Base-by-base conservation (phyloP, 2,113 vertebrate genomes). In the Origma solitaria region DNA sequence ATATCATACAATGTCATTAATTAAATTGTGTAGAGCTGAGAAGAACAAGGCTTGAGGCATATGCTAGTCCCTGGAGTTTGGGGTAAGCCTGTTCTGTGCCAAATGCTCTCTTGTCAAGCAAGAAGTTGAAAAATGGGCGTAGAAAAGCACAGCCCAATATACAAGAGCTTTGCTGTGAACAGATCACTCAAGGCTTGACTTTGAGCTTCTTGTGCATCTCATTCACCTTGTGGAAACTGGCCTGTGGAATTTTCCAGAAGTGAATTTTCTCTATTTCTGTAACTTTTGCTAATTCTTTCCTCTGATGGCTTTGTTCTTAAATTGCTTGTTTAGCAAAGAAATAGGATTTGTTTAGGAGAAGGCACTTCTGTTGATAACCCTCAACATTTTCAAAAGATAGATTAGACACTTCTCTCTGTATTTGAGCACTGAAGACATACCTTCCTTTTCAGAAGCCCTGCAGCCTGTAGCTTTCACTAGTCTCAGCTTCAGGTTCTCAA, bases 181-280 rank as follows among this genome's bases (percentile, higher is more conserved):
- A 51, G n/a, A 25, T 4, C 3, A 1, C 84, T 81, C 60, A 69
- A 42, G n/a, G 21, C 33, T 87, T 87, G 25, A 8, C 61, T 58
- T 54, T 33, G 28, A 66, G 22, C 6, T 79, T 44, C 23, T 25
- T 3, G 0, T 13, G 40, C 1, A 0, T 38, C 54, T 7, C 33
- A 16, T 50, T 70, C 31, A 64, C 7, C 18, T 58, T 16, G 18
- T 33, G 30, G 71, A 80, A 92, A 66, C 4, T 54, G 11, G 27
- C 14, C 18, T 23, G 3, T 38, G 25, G 18, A 68, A 30, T 72
- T 80, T 58, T 45, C 24, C 22, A 80, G 35, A 60, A 68, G 27
- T 38, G 13, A 18, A 42, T 79, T 82, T 88, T 57, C 33, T 73
- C 27, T 73, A 47, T 37, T 66, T 82, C 21, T 58, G 2, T 58